These are phyloP conservation scores for Nanorana parkeri DNA, from an alignment of 2,113 vertebrate genomes.

Conservation along the genomic window DNA sequence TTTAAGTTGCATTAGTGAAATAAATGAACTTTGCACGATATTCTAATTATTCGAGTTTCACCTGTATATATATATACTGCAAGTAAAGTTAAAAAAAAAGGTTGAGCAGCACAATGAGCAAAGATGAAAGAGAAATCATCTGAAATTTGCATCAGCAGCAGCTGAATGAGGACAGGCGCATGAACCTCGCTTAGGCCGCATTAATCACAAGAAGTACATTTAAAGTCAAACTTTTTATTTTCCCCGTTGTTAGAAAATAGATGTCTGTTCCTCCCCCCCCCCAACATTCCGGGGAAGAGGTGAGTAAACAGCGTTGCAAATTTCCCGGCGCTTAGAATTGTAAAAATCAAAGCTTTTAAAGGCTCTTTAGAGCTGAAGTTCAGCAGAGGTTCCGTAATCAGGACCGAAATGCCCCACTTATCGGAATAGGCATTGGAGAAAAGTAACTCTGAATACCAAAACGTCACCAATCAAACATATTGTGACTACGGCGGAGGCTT, in stretches of 20 bases:
- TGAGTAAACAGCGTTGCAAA: not conserved
- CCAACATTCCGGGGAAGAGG: constrained; percentile 12
- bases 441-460: constrained; percentile 3
- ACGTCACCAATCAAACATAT: constrained; percentile 25
- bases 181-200: too few species aligned
- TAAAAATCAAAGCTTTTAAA: constrained; percentile 20
- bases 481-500: not conserved
- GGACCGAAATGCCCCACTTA: not conserved
- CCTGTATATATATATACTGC: too few species aligned
- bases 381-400: constrained; percentile 17
- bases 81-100: too few species aligned
- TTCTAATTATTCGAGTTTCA: too few species aligned
- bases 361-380: not conserved
- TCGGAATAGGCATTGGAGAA: not conserved
- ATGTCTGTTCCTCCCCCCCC: constrained; percentile 56
- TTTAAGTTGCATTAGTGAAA: too few species aligned
- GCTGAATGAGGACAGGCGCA: too few species aligned
- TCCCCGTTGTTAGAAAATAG: constrained; percentile 61
- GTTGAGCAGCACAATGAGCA: too few species aligned
- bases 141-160: too few species aligned
- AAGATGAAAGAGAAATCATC: too few species aligned
- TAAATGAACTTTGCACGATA: too few species aligned
- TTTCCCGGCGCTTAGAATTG: not conserved
- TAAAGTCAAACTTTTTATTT: constrained; percentile 55
- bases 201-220: too few species aligned